Evolutionary conservation across 2,113 vertebrate species (phyloP).

Genomic region (Otolemur garnettii): DNA sequence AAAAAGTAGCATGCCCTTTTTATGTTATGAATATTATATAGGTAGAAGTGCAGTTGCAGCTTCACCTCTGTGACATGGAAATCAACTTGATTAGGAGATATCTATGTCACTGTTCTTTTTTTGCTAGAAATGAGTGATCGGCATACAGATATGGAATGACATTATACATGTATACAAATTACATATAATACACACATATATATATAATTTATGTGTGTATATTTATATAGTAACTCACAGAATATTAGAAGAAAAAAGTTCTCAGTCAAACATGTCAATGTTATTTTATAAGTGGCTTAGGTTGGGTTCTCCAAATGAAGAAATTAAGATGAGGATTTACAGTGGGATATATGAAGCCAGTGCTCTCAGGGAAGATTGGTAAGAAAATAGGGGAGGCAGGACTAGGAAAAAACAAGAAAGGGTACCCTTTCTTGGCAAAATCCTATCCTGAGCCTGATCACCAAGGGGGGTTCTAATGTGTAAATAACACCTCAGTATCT

Average conservation of each 20-base stretch:
- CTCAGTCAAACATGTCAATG: not conserved
- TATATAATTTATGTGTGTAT: not conserved
- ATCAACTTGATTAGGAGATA: not conserved
- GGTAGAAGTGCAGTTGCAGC: slow-evolving; percentile 46
- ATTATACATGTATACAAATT: not conserved
- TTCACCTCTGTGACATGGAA: slow-evolving; percentile 40
- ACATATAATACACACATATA: too few species aligned
- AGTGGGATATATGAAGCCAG: not conserved
- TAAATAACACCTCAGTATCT: not conserved
- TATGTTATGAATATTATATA: slow-evolving; percentile 58
- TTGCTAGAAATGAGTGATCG: not conserved
- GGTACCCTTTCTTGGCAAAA: not conserved
- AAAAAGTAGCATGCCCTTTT: slow-evolving; percentile 40
- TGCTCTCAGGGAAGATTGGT: not conserved
- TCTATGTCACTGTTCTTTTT: not conserved
- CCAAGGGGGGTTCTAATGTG: not conserved
- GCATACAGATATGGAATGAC: not conserved
- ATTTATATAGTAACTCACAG: not conserved
- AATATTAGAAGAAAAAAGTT: not conserved
- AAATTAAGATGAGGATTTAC: not conserved
- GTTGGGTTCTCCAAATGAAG: not conserved
- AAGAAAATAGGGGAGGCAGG: not conserved
- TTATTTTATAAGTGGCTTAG: not conserved
- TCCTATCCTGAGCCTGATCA: not conserved
- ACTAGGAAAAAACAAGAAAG: not conserved